Base-by-base conservation (phyloP, 2,888 invertebrate species). In the Hermodice carunculata region DNA sequence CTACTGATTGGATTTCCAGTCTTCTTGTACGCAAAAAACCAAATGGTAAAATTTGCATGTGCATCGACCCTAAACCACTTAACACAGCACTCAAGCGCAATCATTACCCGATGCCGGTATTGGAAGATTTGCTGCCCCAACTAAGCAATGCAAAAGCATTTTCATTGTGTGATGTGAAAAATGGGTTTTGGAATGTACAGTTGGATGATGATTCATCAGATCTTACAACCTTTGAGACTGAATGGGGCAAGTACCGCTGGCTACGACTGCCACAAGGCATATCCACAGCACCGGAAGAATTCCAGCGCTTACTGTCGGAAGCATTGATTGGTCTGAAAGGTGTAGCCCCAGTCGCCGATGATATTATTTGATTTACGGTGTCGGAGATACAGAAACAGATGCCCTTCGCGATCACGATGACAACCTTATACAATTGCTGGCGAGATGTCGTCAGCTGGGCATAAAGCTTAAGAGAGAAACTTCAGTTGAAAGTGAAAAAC, bases 301-400 rank as follows among this genome's bases (percentile, higher is more conserved):
- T 72, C 26, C 67, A 69, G 42, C 69, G 64, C 17, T 8, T 54
- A 4, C 62, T 71, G 0, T 22, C 42, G 8, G 48, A 70, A 32
- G 56, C 56, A 11, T 49, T 75, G 3, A 60, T 62, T 22, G 64
- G 59, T n/a, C 54, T 74, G 2, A 17, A 26, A 42, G 67, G 69
- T 24, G 71, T 71, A 8, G 46, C 59, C 11, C 64, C 66, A n/a
- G 57, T 70, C 14, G 56, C 67, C 17, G 73, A 69, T 64, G 70
- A 70, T 29, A 61, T 70, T 24, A 26, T 69, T n/a, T 64, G n/a
- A n/a, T n/a, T n/a, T n/a, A n/a, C n/a, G n/a, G n/a, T n/a, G n/a
- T n/a, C n/a, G n/a, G n/a, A n/a, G n/a, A n/a, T n/a, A n/a, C n/a
- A n/a, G n/a, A n/a, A n/a, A n/a, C n/a, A n/a, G n/a, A n/a, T n/a